Evolutionary conservation across 2,797 vertebrate species (phyloP).

Genomic region (Hydrocynus forskahlii): DNA sequence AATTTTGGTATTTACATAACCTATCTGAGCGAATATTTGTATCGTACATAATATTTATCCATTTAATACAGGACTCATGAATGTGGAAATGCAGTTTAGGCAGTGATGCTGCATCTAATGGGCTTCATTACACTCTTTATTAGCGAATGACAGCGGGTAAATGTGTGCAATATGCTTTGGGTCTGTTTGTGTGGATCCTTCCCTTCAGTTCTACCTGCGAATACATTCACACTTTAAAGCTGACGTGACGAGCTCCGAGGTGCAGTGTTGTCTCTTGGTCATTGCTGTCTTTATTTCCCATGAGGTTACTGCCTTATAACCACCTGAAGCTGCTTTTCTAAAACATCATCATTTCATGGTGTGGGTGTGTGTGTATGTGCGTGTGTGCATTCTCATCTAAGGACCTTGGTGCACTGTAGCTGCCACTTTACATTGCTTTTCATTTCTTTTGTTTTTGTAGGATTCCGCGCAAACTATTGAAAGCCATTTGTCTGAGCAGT

Average conservation of each 20-base stretch:
- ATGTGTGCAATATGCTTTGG: slow-evolving; percentile 41
- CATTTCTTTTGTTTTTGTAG: too few species aligned
- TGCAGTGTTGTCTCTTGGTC: slow-evolving; percentile 14
- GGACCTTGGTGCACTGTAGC: too few species aligned
- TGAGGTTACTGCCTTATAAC: slow-evolving; percentile 43
- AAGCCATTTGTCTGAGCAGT: too few species aligned
- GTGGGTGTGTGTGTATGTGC: too few species aligned
- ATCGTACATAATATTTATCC: slow-evolving; percentile 29
- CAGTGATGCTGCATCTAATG: slow-evolving; percentile 16
- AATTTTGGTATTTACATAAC: slow-evolving; percentile 47
- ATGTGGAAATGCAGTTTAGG: slow-evolving; percentile 49
- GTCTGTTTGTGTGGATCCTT: slow-evolving; percentile 39
- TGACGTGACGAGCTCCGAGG: slow-evolving; percentile 25
- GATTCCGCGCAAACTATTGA: too few species aligned
- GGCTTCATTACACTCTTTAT: slow-evolving; percentile 52
- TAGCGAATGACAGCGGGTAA: slow-evolving; percentile 45
- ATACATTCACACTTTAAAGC: slow-evolving; percentile 43
- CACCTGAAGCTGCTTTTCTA: slow-evolving; percentile 25
- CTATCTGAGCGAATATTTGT: slow-evolving; percentile 46
- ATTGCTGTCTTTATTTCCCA: slow-evolving; percentile 42
- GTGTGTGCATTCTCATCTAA: too few species aligned
- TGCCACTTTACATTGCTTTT: too few species aligned
- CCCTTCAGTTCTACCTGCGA: slow-evolving; percentile 37
- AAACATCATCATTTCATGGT: slow-evolving; percentile 26
- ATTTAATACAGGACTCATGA: slow-evolving; percentile 44